Evolutionary conservation across 1,140 invertebrate genomes (phyloP).

Genomic region (Helicoverpa zea): DNA sequence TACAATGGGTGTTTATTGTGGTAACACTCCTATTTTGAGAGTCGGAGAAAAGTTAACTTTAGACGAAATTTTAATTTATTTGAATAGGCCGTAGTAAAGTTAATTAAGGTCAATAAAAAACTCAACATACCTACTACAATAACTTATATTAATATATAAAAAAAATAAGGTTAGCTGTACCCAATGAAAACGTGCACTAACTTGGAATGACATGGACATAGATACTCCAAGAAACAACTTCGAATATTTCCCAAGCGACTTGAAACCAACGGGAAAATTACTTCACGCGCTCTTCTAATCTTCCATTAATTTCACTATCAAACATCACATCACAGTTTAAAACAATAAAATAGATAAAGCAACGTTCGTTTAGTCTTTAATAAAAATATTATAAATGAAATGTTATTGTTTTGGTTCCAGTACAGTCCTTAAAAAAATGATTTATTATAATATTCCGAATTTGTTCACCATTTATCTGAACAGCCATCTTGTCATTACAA

Average conservation of each 20-base stretch:
- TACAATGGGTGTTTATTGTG: too few species aligned
- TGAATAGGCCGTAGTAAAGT: too few species aligned
- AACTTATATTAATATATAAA: too few species aligned
- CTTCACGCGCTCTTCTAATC: neutral
- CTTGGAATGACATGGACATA: neutral
- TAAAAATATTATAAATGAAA: slow-evolving; percentile 2
- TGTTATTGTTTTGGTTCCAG: slow-evolving; percentile 23
- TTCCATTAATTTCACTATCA: neutral
- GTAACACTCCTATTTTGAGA: too few species aligned
- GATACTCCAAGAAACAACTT: neutral
- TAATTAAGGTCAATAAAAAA: too few species aligned
- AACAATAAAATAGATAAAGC: slow-evolving; percentile 22
- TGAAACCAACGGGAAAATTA: neutral
- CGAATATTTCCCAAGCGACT: neutral
- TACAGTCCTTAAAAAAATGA: neutral
- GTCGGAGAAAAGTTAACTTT: too few species aligned
- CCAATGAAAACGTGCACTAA: too few species aligned
- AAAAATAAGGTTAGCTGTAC: too few species aligned
- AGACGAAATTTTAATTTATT: too few species aligned
- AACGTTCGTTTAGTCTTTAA: neutral
- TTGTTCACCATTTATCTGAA: slow-evolving; percentile 15
- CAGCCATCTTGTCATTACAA: slow-evolving; percentile 36
- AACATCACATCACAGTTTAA: neutral
- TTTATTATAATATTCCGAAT: slow-evolving; percentile 9
- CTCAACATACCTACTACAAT: too few species aligned